Evolutionary conservation across 2,888 invertebrate genomes (phyloP), one percentile per base, ranked within the genome.

Genomic region (Rhaphigaster nebulosa): DNA sequence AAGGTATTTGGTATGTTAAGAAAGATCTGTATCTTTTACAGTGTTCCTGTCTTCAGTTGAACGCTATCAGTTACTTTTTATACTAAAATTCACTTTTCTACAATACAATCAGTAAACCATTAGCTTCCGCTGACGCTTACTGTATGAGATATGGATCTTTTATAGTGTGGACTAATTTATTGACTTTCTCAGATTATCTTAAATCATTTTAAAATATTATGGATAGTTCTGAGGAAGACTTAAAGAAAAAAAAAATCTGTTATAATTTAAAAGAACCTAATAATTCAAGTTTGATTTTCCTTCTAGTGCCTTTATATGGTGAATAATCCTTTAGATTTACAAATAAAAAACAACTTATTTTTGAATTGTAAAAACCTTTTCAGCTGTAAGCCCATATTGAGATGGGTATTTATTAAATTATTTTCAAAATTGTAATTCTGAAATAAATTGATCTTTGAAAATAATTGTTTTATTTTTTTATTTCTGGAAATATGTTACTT

Each of bases 261-360:
- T 84, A 45, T 45, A n/a, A 45, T 45, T 84, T 84, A 41, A 45
- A 80, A 26, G 1, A 84, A 84, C 41, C 80, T 45, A 84, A 34
- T 70, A 34, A 84, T 84, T 45, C 45, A 45, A 84, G 80, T 84
- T 45, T 84, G 80, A 26, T 84, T 84, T 84, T 23, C 80, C 80
- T 84, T 84, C 41, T 84, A 84, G 80, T 84, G 80, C 80, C 76
- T 76, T 76, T 76, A 23, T 38, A 76, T 76, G 76, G 76, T 76
- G 38, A 20, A 76, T 38, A 38, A 76, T 76, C 38, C 76, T 38
- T 76, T 76, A 76, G 76, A 38, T 76, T 18, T 76, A 76, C 18
- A 6, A 76, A 38, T 41, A 76, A 70, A 76, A 38, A 76, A 76
- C 60, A 76, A 76, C 18, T 76, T 76, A 76, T 76, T 76, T 76